Evolutionary conservation across 1,140 invertebrate species (phyloP).

Genomic region (Polypedilum pembai): DNA sequence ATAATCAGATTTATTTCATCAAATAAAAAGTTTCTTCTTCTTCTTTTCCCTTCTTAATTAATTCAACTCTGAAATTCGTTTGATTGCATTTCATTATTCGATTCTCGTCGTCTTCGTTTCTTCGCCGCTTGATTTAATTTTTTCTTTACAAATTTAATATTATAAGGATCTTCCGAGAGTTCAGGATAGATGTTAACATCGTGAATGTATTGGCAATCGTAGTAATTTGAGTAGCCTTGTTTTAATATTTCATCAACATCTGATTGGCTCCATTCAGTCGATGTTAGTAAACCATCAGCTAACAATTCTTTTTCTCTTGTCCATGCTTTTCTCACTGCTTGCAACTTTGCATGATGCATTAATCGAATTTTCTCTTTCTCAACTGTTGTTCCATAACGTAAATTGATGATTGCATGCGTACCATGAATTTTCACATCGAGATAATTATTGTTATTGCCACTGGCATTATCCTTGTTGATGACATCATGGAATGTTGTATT

Average conservation of each 20-base stretch:
- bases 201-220: slow-evolving; percentile 85
- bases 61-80: slow-evolving; percentile 26
- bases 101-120: slow-evolving; percentile 45
- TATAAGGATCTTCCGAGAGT: slow-evolving; percentile 90
- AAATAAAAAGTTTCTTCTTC: not conserved
- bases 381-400: slow-evolving; percentile 81
- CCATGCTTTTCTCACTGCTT: slow-evolving; percentile 86
- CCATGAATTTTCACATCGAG: slow-evolving; percentile 83
- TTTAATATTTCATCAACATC: slow-evolving; percentile 85
- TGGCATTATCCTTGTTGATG: slow-evolving; percentile 55
- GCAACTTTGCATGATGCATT: slow-evolving; percentile 76
- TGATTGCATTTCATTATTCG: slow-evolving; percentile 17
- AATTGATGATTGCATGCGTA: slow-evolving; percentile 69
- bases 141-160: slow-evolving; percentile 82
- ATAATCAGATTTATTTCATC: slow-evolving; percentile 9
- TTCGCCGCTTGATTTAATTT: slow-evolving; percentile 54
- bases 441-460: slow-evolving; percentile 52
- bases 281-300: slow-evolving; percentile 64
- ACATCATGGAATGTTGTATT: slow-evolving; percentile 89
- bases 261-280: slow-evolving; percentile 63
- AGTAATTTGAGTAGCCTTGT: slow-evolving; percentile 68
- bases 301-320: slow-evolving; percentile 77
- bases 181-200: slow-evolving; percentile 85
- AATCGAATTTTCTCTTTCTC: slow-evolving; percentile 81
- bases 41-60: not conserved